Evolutionary conservation across 2,888 invertebrate species (phyloP).

Genomic region (Orchesellides sinensis): DNA sequence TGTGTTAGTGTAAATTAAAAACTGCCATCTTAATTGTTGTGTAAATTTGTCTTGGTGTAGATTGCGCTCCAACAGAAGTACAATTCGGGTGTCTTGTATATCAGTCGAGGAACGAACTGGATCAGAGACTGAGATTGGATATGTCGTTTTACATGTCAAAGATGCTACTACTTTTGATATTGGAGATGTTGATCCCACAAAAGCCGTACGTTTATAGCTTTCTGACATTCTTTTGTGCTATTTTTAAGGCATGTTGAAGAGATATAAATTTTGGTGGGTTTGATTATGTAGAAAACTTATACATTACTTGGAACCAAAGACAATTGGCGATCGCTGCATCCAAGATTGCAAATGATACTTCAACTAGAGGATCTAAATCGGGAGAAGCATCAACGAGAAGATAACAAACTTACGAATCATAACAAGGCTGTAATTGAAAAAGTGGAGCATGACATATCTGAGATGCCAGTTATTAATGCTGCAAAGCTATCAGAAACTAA

Average conservation of each 20-base stretch:
- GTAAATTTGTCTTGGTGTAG: conserved; percentile 1
- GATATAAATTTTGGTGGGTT: conserved; percentile 4
- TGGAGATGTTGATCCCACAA: conserved; percentile 57
- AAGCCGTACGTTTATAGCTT: conserved; percentile 49
- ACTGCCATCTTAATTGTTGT: not conserved
- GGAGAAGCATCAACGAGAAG: not conserved
- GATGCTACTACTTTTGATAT: conserved; percentile 49
- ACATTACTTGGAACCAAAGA: conserved; percentile 58
- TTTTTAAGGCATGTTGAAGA: not conserved
- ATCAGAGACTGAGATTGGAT: conserved; percentile 44
- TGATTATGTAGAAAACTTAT: conserved; percentile 29
- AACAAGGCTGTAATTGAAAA: not conserved
- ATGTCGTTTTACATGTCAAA: conserved; percentile 62
- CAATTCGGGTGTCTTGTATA: conserved; percentile 51
- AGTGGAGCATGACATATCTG: not conserved
- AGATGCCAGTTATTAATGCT: not conserved
- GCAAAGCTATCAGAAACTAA: conserved; percentile 39
- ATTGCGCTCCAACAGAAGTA: conserved; percentile 37
- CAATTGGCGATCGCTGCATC: conserved; percentile 49
- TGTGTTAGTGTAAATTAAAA: not conserved
- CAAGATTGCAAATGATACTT: conserved; percentile 58
- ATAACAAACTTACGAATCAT: too few species aligned
- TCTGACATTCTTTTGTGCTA: not conserved
- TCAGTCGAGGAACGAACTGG: conserved; percentile 20
- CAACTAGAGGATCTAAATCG: conserved; percentile 55